phyloP scores from a whole-genome alignment of 2,113 vertebrate species.

The Sinocyclocheilus grahami region DNA sequence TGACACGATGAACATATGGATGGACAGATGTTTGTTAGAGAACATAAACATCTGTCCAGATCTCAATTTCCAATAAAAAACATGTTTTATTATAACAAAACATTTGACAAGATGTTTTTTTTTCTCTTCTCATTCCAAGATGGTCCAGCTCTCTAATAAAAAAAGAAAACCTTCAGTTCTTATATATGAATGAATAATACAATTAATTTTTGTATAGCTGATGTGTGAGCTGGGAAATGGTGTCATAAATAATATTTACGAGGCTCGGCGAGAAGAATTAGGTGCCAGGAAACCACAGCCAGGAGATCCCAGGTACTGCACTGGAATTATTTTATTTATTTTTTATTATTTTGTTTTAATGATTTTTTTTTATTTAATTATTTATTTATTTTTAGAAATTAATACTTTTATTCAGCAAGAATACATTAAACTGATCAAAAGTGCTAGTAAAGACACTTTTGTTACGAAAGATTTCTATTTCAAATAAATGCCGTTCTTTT shows the following conservation, averaged over 20 bases:
- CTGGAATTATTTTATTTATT: too few relatives aligned
- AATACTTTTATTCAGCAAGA: too few relatives aligned
- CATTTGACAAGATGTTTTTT: not conserved
- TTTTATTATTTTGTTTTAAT: too few relatives aligned
- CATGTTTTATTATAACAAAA: too few relatives aligned
- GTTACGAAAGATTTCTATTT: too few relatives aligned
- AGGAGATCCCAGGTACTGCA: conserved; percentile 87
- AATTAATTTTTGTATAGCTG: conserved; percentile 73
- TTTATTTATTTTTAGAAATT: too few relatives aligned
- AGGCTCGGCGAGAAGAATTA: conserved; percentile 87
- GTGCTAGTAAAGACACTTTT: too few relatives aligned
- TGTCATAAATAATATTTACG: conserved; percentile 94
- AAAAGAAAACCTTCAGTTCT: not conserved
- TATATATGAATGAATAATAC: not conserved
- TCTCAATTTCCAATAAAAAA: not conserved
- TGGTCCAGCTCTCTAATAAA: not conserved
- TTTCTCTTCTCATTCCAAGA: not conserved
- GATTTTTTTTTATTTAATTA: too few relatives aligned
- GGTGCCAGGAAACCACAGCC: conserved; percentile 88
- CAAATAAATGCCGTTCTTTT: too few relatives aligned
- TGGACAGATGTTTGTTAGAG: not conserved
- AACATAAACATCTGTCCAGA: not conserved
- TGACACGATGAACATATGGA: not conserved
- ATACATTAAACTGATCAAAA: too few relatives aligned
- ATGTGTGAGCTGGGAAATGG: conserved; percentile 97